A percentile compares a stretch with the other conserved stretches of the same genome.
phyloP scores from a whole-genome alignment of 1,140 invertebrate species.

The Conus ventricosus region DNA sequence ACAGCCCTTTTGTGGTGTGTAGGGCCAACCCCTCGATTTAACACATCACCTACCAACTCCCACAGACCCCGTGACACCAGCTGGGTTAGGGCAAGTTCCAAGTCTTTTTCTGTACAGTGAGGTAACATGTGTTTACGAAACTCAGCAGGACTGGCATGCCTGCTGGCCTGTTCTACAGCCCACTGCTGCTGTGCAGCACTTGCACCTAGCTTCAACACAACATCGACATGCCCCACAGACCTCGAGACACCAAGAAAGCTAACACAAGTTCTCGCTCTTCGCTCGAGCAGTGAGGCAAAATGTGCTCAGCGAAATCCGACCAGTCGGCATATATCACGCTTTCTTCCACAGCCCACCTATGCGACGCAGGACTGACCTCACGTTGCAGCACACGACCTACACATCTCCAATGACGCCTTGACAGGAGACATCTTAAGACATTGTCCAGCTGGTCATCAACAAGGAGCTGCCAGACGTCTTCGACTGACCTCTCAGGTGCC shows the following conservation, averaged over 20 bases:
- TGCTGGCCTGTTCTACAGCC: background rate
- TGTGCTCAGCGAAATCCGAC: too few species aligned
- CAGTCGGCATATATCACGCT: too few species aligned
- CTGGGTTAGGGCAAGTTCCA: background rate
- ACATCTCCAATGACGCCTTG: too few species aligned
- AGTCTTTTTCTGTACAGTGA: background rate
- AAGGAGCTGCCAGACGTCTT: too few species aligned
- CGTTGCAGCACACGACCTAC: too few species aligned
- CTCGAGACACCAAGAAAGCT: background rate
- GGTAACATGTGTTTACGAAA: background rate
- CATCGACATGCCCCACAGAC: too few species aligned
- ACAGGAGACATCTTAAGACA: too few species aligned
- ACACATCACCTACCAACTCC: background rate
- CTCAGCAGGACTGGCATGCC: background rate
- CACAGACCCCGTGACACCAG: background rate
- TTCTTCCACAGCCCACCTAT: too few species aligned
- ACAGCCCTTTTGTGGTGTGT: background rate
- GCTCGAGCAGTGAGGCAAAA: background rate
- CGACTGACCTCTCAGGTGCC: too few species aligned
- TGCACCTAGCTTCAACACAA: background rate
- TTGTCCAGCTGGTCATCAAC: too few species aligned
- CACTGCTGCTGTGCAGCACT: background rate
- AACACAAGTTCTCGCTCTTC: background rate
- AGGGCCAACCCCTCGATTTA: background rate
- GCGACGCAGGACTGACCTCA: too few species aligned